Base-by-base conservation (phyloP, 2,888 invertebrate species). In the Masnerella sp. region DNA sequence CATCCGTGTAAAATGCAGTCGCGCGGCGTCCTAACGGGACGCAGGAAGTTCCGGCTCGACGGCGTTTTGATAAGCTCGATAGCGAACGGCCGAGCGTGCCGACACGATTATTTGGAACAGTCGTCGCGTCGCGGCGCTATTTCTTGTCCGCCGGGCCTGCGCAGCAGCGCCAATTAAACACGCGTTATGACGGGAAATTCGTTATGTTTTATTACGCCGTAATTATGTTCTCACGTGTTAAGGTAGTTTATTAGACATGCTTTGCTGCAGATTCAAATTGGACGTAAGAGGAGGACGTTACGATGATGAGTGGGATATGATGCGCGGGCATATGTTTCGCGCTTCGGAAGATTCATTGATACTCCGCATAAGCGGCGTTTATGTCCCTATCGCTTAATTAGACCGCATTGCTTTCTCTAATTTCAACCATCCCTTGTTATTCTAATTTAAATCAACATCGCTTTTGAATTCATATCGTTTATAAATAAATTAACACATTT, bases 231-330 rank as follows among this genome's bases (percentile, higher is more conserved):
- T 70, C 70, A 62, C 62, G 70, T 70, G 56, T 70, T 62, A 62
- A 70, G 62, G 70, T 62, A 70, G 56, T 70, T 70, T 70, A 70
- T 70, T 70, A 70, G 70, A 59, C 70, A 70, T 70, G 70, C 70
- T 70, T 70, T 70, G 70, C 54, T 70, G 70, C 70, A 56, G 62
- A 62, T 70, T 70, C 70, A 70, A 62, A 70, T 70, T 70, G 70
- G 51, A 70, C 62, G 70, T 70, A 62, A 38, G 62, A 62, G 56
- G 62, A 62, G 62, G 62, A 70, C 70, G 70, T 70, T 70, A 62
- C 59, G 62, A 70, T 70, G 62, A 70, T 70, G 62, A 62, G 70
- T 70, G 56, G 62, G 62, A 56, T 56, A 70, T 56, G 62, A 70
- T 70, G 56, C 56, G 49, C 62, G 62, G 62, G 69, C 69, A 69